A percentile compares a stretch with the other conserved stretches of the same genome.
These are phyloP conservation scores for Sepiola atlantica DNA, from an alignment of 2,888 invertebrate species.

Conservation along the genomic window DNA sequence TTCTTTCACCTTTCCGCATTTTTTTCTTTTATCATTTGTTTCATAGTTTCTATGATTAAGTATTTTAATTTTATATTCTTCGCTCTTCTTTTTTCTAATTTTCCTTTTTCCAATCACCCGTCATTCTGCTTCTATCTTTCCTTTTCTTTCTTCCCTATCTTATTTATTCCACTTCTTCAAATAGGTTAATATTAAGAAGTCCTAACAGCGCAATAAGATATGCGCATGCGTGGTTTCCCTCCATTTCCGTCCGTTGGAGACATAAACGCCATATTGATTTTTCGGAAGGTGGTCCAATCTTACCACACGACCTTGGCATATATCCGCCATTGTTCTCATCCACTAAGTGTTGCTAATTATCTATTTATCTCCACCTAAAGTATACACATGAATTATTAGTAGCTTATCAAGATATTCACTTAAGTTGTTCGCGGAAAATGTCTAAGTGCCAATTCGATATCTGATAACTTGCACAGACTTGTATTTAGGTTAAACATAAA, in stretches of 20 bases:
- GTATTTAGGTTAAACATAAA: neutral
- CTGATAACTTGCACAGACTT: neutral
- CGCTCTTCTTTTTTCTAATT: neutral
- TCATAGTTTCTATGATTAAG: neutral
- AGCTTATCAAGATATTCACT: neutral
- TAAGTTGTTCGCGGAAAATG: too few relatives aligned
- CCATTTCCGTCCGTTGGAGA: neutral
- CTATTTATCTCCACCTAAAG: neutral
- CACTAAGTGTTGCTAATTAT: neutral
- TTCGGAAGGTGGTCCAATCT: neutral
- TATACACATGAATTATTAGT: neutral
- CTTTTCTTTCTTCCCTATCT: neutral
- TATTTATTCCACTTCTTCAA: neutral
- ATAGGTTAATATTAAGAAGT: neutral
- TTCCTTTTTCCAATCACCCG: neutral
- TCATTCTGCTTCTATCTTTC: neutral
- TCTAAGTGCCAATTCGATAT: neutral
- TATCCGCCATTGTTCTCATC: neutral
- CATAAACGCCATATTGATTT: neutral
- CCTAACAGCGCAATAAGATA: neutral
- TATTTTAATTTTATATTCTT: neutral
- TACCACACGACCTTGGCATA: neutral
- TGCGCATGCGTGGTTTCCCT: neutral
- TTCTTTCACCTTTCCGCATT: neutral
- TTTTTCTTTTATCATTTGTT: neutral